Evolutionary conservation across 2,888 invertebrate species (phyloP), one percentile per base, ranked within the genome.

Genomic region (Ophion slaviceki): DNA sequence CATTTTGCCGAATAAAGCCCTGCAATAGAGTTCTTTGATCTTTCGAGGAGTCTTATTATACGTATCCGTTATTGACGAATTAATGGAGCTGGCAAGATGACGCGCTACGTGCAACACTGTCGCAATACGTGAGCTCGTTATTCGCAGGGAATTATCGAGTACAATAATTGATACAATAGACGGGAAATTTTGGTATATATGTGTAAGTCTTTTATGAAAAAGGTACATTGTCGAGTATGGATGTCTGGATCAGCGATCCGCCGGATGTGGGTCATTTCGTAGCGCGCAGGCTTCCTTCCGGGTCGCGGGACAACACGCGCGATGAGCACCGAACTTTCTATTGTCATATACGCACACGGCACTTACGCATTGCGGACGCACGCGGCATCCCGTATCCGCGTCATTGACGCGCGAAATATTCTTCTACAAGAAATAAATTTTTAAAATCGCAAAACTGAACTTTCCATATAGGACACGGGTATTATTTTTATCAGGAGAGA

Each of bases 231-330:
- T 45, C 28, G 17, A 40, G 2, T 47, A 24, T 72, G 45, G 67
- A 68, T 61, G 75, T 28, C 67, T 66, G 74, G 75, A 75, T 72
- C 77, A 74, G 62, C 81, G 81, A 78, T 82, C 71, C 77, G 86
- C 89, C 88, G 89, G 91, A 93, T 92, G 91, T 92, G 90, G 93
- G 93, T 92, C 92, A 92, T 83, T 90, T 89, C 88, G 90, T 91
- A 81, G 80, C 90, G 91, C 89, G 89, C 86, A 84, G 87, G 90
- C 91, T 92, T 81, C 91, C 93, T 93, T 93, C 93, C 93, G 93
- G 92, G 91, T 93, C 92, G 90, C 86, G 20, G 78, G n/a, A 79
- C 83, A 84, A 62, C 83, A 57, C 53, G 14, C 57, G 57, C 8
- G 57, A 86, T 70, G 82, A 87, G 83, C 79, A 70, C 72, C 87